These are phyloP conservation scores for Cheilosia pagana DNA, from an alignment of 2,888 invertebrate species.

Conservation along the genomic window DNA sequence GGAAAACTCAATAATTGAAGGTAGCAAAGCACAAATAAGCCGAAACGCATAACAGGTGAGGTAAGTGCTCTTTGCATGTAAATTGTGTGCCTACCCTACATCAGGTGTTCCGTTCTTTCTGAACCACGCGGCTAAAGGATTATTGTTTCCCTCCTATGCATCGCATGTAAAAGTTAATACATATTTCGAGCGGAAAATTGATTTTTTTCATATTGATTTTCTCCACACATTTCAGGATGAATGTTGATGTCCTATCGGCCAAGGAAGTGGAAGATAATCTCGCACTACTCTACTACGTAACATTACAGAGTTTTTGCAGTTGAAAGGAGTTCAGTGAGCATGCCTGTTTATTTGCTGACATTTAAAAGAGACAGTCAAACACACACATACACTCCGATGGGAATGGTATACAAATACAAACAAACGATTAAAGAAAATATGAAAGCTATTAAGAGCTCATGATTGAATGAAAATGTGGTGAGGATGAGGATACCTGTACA, in stretches of 20 bases:
- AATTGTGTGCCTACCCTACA: constrained; percentile 17
- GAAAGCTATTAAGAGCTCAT: constrained; percentile 41
- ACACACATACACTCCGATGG: constrained; percentile 4
- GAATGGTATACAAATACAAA: constrained; percentile 5
- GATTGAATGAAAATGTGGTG: constrained; percentile 13
- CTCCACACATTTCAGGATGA: not conserved
- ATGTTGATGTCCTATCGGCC: constrained; percentile 10
- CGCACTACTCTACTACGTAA: not conserved
- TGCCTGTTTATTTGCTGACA: constrained; percentile 25
- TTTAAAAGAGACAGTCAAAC: constrained; percentile 11
- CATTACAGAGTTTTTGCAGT: constrained; percentile 4
- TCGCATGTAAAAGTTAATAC: not conserved
- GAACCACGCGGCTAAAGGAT: constrained; percentile 22
- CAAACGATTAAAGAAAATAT: constrained; percentile 5
- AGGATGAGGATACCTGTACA: not conserved
- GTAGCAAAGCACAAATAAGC: constrained; percentile 41
- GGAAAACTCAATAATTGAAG: constrained; percentile 5
- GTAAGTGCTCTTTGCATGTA: constrained; percentile 40
- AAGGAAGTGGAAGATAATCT: not conserved
- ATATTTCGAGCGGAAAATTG: constrained; percentile 36
- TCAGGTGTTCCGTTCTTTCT: constrained; percentile 13
- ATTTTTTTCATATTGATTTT: constrained; percentile 42
- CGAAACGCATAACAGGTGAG: constrained; percentile 47
- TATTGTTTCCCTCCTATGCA: constrained; percentile 6
- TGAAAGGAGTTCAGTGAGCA: constrained; percentile 36